phyloP scores from a whole-genome alignment of 2,797 vertebrate species.

The Urocyon cinereoargenteus region DNA sequence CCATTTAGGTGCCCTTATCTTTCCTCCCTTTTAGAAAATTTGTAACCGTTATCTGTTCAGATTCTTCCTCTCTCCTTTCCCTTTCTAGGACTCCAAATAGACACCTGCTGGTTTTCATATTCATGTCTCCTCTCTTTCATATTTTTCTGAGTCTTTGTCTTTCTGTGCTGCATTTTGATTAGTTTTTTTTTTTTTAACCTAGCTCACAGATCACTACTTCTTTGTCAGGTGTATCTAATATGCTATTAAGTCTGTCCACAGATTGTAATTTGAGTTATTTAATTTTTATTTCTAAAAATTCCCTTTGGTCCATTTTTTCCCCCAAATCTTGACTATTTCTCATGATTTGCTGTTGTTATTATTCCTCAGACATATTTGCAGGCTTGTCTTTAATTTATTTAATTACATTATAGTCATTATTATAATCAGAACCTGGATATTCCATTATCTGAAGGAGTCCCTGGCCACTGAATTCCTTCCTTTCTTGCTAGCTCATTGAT shows the following conservation, averaged over 20 bases:
- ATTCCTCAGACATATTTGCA: neutral
- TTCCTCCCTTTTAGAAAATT: neutral
- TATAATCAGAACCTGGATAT: neutral
- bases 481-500: neutral
- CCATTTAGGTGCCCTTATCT: neutral
- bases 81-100: neutral
- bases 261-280: neutral
- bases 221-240: neutral
- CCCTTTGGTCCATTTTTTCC: neutral
- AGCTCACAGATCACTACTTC: neutral
- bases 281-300: conserved; percentile 32
- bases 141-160: neutral
- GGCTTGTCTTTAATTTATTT: neutral
- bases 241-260: neutral
- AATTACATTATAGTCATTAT: neutral
- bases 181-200: neutral
- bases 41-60: neutral
- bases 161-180: neutral
- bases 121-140: neutral
- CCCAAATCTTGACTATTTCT: neutral
- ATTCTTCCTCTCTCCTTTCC: neutral
- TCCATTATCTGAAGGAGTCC: neutral
- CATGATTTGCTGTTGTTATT: neutral
- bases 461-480: neutral
- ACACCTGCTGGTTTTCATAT: neutral